Percentiles rank a stretch among this genome's conserved stretches.
These are phyloP conservation scores for Steinernema scapterisci DNA, from an alignment of 2,888 invertebrate species.

Conservation along the genomic window DNA sequence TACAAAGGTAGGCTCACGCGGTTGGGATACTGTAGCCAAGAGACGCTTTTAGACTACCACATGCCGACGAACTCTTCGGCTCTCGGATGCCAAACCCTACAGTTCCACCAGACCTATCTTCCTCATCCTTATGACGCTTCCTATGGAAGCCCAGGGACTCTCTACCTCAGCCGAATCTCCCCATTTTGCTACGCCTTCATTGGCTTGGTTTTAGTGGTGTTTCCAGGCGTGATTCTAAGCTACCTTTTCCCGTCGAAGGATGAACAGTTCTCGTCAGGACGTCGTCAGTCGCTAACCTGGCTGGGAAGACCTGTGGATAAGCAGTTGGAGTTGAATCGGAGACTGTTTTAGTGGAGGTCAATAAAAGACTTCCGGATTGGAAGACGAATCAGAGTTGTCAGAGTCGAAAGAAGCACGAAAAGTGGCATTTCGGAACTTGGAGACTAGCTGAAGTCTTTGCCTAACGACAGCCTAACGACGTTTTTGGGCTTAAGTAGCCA, in stretches of 20 bases:
- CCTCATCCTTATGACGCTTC: background rate
- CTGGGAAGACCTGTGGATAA: no score
- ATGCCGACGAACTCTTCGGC: slow-evolving; percentile 15
- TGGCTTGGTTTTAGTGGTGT: background rate
- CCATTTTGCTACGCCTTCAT: slow-evolving; percentile 14
- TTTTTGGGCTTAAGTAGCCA: no score
- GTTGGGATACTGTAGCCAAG: background rate
- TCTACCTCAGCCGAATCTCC: slow-evolving; percentile 15
- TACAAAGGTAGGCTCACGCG: background rate
- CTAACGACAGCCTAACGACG: no score
- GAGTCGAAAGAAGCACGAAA: no score
- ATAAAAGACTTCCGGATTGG: no score
- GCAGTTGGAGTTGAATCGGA: no score
- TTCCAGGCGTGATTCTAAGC: slow-evolving; percentile 2
- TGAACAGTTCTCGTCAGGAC: slow-evolving; percentile 5
- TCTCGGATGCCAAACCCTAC: background rate
- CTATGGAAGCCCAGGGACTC: slow-evolving; percentile 3
- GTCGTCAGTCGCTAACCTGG: background rate
- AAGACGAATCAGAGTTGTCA: no score
- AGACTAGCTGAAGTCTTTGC: no score
- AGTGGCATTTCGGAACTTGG: no score
- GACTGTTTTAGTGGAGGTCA: no score
- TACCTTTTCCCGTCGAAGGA: background rate
- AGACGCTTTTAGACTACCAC: slow-evolving; percentile 19
- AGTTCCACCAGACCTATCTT: background rate